phyloP scores from a whole-genome alignment of 2,113 vertebrate species.

The Copsychus sechellarum region DNA sequence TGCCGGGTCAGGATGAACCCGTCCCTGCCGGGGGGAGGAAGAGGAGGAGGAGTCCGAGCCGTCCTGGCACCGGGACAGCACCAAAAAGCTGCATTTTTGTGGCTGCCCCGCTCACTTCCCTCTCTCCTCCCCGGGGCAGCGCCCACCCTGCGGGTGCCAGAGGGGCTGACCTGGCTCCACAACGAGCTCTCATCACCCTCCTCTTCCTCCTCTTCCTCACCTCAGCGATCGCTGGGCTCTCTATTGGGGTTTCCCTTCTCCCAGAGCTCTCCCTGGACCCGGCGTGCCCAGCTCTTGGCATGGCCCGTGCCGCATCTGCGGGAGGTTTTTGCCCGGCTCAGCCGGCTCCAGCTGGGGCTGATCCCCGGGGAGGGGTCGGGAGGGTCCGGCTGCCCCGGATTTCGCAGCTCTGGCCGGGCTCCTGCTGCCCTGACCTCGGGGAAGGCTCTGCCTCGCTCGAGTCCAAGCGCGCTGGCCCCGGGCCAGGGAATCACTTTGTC shows the following conservation, averaged over 20 bases:
- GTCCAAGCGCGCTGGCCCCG: background rate
- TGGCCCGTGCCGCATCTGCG: rapidly evolving
- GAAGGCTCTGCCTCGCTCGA: background rate
- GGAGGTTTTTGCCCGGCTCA: background rate
- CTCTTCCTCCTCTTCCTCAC: background rate
- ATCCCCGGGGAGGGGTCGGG: background rate
- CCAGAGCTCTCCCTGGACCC: rapidly evolving
- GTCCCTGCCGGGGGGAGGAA: background rate
- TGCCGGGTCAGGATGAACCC: background rate
- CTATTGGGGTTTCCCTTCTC: background rate
- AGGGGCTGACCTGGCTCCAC: background rate
- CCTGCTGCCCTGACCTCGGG: background rate
- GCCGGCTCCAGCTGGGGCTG: background rate
- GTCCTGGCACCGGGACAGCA: background rate
- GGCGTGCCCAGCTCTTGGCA: background rate
- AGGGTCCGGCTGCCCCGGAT: background rate
- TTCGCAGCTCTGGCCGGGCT: background rate
- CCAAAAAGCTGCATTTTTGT: background rate
- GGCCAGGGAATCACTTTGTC: conserved; percentile 33
- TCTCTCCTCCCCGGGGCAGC: rapidly evolving
- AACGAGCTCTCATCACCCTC: background rate
- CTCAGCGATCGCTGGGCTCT: background rate
- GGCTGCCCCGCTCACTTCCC: rapidly evolving
- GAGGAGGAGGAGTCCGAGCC: background rate
- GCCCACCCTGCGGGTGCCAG: background rate